These are phyloP conservation scores for Regulus satrapa DNA, from an alignment of 2,113 vertebrate species.

Conservation along the genomic window DNA sequence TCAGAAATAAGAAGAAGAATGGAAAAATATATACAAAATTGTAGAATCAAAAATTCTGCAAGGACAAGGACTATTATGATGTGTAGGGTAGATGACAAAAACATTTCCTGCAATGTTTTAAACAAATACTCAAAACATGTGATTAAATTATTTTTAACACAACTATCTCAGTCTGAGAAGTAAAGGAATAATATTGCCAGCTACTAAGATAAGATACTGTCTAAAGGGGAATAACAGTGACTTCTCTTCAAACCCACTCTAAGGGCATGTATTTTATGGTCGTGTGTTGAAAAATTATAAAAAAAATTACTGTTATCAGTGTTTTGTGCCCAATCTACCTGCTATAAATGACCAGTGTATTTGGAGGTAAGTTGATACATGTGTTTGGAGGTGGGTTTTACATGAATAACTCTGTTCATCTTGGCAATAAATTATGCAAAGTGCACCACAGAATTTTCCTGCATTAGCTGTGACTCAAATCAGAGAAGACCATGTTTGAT, in stretches of 20 bases:
- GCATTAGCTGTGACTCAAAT: not conserved
- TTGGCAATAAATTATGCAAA: not conserved
- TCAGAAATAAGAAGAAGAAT: not conserved
- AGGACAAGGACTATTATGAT: not conserved
- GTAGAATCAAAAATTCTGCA: not conserved
- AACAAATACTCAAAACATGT: not conserved
- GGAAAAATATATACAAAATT: not conserved
- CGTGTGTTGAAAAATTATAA: not conserved
- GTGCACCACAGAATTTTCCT: not conserved
- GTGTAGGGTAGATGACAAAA: not conserved
- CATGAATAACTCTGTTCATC: not conserved
- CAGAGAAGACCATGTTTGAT: not conserved
- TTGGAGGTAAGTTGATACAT: not conserved
- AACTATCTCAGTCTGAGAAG: not conserved
- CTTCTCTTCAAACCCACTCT: not conserved
- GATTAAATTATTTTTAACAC: not conserved
- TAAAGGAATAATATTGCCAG: not conserved
- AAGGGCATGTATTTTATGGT: not conserved
- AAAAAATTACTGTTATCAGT: not conserved
- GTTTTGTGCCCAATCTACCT: not conserved
- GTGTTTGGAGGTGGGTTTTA: not conserved
- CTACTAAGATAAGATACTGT: not conserved
- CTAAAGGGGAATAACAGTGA: not conserved
- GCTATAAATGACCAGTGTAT: not conserved
- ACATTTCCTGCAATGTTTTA: not conserved